A percentile compares a stretch with the other conserved stretches of the same genome.
These are phyloP conservation scores for Drosophila emarginata DNA, from an alignment of 2,888 invertebrate genomes.

Conservation along the genomic window DNA sequence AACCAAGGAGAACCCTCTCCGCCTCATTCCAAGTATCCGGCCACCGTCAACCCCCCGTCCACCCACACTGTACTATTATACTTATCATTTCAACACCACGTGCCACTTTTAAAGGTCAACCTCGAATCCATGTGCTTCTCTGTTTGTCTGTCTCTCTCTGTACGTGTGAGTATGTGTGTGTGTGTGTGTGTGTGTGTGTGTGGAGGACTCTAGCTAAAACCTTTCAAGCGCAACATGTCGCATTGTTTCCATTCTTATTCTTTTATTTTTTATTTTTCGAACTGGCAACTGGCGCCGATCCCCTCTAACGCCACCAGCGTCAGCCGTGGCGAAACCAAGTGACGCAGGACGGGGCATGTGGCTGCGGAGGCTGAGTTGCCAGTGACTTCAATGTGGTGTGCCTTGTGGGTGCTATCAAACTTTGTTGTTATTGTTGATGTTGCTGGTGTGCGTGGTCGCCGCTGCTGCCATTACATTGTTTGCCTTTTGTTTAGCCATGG, in stretches of 20 bases:
- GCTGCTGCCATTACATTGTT: slow-evolving; percentile 72
- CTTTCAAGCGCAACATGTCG: slow-evolving; percentile 75
- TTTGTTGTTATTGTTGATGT: slow-evolving; percentile 29
- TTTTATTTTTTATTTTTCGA: slow-evolving; percentile 19
- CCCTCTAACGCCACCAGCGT: slow-evolving; percentile 32
- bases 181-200: slow-evolving; percentile 9
- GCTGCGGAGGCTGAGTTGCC: background rate
- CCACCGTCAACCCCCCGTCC: background rate
- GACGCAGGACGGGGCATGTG: background rate
- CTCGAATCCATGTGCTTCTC: background rate
- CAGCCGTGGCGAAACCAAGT: slow-evolving; percentile 16
- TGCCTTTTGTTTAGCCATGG: slow-evolving; percentile 66
- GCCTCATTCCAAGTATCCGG: background rate
- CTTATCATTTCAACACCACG: slow-evolving; percentile 50
- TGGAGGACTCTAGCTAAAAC: slow-evolving; percentile 39
- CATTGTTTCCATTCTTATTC: slow-evolving; percentile 64
- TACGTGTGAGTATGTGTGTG: background rate
- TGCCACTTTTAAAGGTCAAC: slow-evolving; percentile 58
- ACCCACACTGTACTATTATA: slow-evolving; percentile 20
- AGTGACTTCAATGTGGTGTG: slow-evolving; percentile 17
- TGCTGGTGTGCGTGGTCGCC: slow-evolving; percentile 56
- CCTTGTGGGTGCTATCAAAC: slow-evolving; percentile 40
- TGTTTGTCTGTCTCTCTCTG: slow-evolving; percentile 1
- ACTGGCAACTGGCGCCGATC: slow-evolving; percentile 34
- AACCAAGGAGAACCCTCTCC: slow-evolving; percentile 12